Conservation (phyloP, 2,797 vertebrate genomes). For the Oreortyx pictus region DNA sequence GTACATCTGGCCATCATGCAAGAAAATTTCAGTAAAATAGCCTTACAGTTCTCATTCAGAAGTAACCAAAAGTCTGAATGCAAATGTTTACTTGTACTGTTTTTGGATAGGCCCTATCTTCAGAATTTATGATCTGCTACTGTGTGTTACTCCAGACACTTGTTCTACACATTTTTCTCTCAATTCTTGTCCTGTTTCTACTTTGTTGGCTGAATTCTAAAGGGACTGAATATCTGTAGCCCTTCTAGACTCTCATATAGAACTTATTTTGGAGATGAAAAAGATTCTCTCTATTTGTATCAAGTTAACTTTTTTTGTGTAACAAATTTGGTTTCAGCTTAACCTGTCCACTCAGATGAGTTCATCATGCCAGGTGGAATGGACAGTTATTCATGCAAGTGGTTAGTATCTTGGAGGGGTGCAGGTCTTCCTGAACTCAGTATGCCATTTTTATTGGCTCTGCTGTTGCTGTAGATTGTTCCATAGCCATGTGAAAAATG, state of each 20-base stretch:
- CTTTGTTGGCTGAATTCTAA: neutral
- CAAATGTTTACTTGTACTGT: neutral
- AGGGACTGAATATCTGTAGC: neutral
- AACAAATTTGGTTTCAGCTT: neutral
- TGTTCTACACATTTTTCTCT: neutral
- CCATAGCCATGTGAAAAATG: neutral
- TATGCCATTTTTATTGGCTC: neutral
- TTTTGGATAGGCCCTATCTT: accelerated
- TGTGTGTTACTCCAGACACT: neutral
- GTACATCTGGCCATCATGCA: neutral
- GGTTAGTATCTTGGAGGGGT: accelerated
- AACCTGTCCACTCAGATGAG: neutral
- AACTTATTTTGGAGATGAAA: neutral
- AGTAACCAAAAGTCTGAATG: neutral
- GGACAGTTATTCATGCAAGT: neutral
- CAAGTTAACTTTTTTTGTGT: neutral
- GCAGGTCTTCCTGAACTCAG: neutral
- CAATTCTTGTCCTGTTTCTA: neutral
- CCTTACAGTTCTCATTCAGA: neutral
- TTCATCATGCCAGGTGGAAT: neutral
- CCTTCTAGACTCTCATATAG: neutral
- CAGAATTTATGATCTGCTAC: neutral
- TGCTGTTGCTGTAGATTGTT: neutral
- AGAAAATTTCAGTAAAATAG: neutral
- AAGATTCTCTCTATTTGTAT: neutral